Evolutionary conservation across 2,797 vertebrate genomes (phyloP), one percentile per base, ranked within the genome.

Genomic region (Champsocephalus gunnari): DNA sequence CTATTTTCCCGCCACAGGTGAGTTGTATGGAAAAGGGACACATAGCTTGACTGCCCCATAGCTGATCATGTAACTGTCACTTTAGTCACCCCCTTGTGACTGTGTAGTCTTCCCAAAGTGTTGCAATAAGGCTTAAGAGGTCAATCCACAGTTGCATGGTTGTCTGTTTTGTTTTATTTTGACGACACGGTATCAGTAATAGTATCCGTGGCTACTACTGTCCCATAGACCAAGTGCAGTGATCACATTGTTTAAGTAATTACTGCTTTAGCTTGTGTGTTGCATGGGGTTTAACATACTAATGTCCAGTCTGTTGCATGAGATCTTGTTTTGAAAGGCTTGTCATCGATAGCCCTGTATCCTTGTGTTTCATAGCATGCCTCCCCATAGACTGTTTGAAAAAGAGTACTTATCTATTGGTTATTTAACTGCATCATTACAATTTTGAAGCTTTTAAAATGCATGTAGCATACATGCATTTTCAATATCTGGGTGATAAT

Each of bases 1-100:
- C 96, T 96, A 96, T 96, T 93, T 95, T 95, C 80, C 92, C 93
- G 74, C 89, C 93, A 87, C 96, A 99, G 98, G 98, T 99, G 96
- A 99, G 98, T 98, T 95, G 89, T 88, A 32, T 89, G 82, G 92
- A 79, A 89, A 90, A 95, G 94, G 92, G 93, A 92, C 75, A 91
- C 88, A 87, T 92, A 87, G 89, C 89, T 88, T 95, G 91, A 87
- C 87, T 82, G 2, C 87, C 88, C 87, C 71, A 67, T 87, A 90
- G 85, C 71, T 85, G 81, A 74, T 73, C 73, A 85, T 88, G 57
- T 80, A 66, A 90, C 70, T 92, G 83, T 90, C 81, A 58, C 75
- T 88, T 72, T 66, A 84, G 83, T 91, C 70, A 89, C 60, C 75
- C 34, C 83, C 66, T 75, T 92, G 84, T 91, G 77, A 84, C 73